Conservation (phyloP, 2,888 invertebrate species). For the Troides aeacus region DNA sequence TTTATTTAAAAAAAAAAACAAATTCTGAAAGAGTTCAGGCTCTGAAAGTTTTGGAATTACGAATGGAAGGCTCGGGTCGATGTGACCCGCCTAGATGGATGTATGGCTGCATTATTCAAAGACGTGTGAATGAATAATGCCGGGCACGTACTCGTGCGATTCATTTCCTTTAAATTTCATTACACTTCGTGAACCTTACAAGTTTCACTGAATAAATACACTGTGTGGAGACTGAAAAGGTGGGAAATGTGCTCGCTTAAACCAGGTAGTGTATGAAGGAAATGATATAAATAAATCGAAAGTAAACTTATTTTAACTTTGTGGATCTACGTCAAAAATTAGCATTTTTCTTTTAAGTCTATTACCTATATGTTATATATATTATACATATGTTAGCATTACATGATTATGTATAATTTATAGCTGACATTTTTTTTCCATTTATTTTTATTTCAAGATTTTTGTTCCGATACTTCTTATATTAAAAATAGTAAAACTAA, state of each 20-base stretch:
- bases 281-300: background rate
- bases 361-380: too few relatives aligned
- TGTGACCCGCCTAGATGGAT: background rate
- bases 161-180: conserved; percentile 23
- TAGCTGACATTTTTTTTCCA: too few relatives aligned
- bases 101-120: conserved; percentile 18
- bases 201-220: background rate
- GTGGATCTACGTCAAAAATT: too few relatives aligned
- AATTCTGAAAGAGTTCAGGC: background rate
- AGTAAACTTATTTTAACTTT: too few relatives aligned
- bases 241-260: background rate
- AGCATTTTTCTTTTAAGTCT: too few relatives aligned
- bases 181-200: conserved; percentile 2
- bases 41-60: conserved; percentile 1
- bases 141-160: conserved; percentile 11
- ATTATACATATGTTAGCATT: too few relatives aligned
- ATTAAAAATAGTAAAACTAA: too few relatives aligned
- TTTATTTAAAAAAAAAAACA: background rate
- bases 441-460: too few relatives aligned
- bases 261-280: background rate
- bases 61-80: background rate
- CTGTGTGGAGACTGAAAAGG: background rate
- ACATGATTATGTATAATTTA: too few relatives aligned
- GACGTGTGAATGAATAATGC: conserved; percentile 22
- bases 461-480: too few relatives aligned